These are phyloP conservation scores for Nineta flava DNA, from an alignment of 2,888 invertebrate species.

Conservation along the genomic window DNA sequence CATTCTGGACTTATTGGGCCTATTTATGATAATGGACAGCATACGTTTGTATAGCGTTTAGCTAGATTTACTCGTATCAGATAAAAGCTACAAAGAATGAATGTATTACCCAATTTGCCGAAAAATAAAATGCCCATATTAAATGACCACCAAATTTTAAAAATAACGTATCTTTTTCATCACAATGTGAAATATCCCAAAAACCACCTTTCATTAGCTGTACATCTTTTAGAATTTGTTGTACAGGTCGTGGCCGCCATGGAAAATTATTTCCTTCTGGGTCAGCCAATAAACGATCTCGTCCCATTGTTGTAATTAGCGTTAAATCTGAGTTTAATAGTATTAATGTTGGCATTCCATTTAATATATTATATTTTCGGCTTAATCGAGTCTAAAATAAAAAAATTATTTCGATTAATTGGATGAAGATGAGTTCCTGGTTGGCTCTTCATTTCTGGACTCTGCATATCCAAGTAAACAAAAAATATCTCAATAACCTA, in stretches of 20 bases:
- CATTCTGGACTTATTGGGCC: too few species aligned
- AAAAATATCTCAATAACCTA: too few species aligned
- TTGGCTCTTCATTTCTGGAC: neutral
- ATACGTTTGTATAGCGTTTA: neutral
- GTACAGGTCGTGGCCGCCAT: conserved; percentile 57
- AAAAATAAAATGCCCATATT: conserved; percentile 68
- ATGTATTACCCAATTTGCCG: conserved; percentile 79
- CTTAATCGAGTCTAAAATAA: conserved; percentile 52
- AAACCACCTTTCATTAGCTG: conserved; percentile 4
- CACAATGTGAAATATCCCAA: conserved; percentile 20
- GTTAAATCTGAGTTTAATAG: conserved; percentile 49
- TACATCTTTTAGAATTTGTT: conserved; percentile 27
- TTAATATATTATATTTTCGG: conserved; percentile 59
- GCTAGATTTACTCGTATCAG: too few species aligned
- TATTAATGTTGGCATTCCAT: conserved; percentile 60
- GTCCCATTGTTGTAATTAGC: conserved; percentile 39
- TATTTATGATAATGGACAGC: neutral
- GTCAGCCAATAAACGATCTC: conserved; percentile 52
- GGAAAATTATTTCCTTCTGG: conserved; percentile 52
- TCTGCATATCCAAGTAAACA: too few species aligned
- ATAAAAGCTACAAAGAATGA: too few species aligned
- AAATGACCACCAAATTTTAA: conserved; percentile 24
- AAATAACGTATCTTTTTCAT: conserved; percentile 39
- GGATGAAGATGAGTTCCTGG: neutral
- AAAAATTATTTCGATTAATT: neutral